These are phyloP conservation scores for Ambastaia sidthimunki DNA, from an alignment of 2,797 vertebrate species.

Conservation along the genomic window DNA sequence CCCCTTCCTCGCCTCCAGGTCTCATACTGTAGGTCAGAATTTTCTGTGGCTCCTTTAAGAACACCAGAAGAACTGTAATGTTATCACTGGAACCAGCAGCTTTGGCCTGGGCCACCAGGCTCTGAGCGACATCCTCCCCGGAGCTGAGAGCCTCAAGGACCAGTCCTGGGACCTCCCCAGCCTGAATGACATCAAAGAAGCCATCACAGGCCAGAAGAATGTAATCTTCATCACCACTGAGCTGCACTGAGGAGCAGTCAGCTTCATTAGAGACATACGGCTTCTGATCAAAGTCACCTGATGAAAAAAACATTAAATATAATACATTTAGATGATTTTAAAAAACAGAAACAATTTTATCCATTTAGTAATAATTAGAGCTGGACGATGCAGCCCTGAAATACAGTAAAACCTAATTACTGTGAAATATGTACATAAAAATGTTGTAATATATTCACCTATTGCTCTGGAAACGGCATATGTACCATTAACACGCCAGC, in stretches of 20 bases:
- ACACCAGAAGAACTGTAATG: conserved; percentile 93
- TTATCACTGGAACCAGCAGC: conserved; percentile 91
- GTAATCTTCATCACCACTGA: conserved; percentile 88
- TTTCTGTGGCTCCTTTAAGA: conserved; percentile 82
- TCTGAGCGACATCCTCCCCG: conserved; percentile 79
- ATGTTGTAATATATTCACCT: conserved; percentile 76
- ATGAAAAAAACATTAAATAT: not conserved
- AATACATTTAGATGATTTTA: not conserved
- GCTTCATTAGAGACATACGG: conserved; percentile 91
- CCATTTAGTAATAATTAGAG: not conserved
- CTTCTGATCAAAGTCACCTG: conserved; percentile 95
- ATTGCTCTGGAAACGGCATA: conserved; percentile 96
- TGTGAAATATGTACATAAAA: not conserved
- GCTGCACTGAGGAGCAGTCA: conserved; percentile 78
- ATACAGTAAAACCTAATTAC: no score
- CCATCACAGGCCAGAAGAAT: conserved; percentile 95
- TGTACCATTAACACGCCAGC: conserved; percentile 96
- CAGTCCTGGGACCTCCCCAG: conserved; percentile 79
- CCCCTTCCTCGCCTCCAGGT: conserved; percentile 19
- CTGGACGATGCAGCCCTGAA: no score
- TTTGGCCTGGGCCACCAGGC: conserved; percentile 86
- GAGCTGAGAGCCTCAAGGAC: conserved; percentile 81
- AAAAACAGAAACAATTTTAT: not conserved
- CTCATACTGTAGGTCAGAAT: conserved; percentile 70
- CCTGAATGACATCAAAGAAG: conserved; percentile 88